These are phyloP conservation scores for Ooceraea biroi DNA, from an alignment of 1,140 invertebrate species.

Conservation along the genomic window DNA sequence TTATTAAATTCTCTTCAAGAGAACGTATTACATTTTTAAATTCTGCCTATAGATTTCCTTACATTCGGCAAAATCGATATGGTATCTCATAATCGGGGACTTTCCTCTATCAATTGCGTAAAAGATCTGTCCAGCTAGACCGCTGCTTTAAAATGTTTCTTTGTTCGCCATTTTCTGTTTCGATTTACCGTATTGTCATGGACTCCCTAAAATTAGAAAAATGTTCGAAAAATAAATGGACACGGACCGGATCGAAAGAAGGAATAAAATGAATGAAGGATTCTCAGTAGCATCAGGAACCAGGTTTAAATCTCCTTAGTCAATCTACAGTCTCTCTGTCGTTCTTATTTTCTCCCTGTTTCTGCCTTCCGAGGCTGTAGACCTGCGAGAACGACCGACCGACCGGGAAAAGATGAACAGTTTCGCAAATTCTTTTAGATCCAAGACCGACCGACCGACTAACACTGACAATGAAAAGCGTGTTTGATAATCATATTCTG, in stretches of 20 bases:
- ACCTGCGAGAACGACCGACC: slow-evolving; percentile 44
- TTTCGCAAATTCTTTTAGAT: slow-evolving; percentile 2
- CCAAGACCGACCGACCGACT: slow-evolving; percentile 25
- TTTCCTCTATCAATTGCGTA: too few relatives aligned
- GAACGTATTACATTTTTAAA: too few relatives aligned
- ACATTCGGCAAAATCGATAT: too few relatives aligned
- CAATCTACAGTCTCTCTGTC: slow-evolving; percentile 34
- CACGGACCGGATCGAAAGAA: neutral
- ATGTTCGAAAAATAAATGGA: neutral
- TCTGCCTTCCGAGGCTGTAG: slow-evolving; percentile 50
- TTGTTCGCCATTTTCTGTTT: too few relatives aligned
- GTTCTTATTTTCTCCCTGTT: neutral
- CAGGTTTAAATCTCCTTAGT: slow-evolving; percentile 74
- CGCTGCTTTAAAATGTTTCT: too few relatives aligned
- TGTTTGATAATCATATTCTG: slow-evolving; percentile 42
- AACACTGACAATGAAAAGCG: slow-evolving; percentile 36
- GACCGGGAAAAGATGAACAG: slow-evolving; percentile 35
- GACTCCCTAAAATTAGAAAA: too few relatives aligned
- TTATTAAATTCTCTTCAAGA: too few relatives aligned
- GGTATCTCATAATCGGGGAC: too few relatives aligned
- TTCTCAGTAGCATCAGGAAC: slow-evolving; percentile 67
- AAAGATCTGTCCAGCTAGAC: too few relatives aligned
- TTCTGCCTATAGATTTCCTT: too few relatives aligned
- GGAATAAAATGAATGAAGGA: slow-evolving; percentile 68
- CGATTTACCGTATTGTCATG: too few relatives aligned